Base-by-base conservation (phyloP, 1,140 invertebrate species). In the Sesamia nonagrioides region DNA sequence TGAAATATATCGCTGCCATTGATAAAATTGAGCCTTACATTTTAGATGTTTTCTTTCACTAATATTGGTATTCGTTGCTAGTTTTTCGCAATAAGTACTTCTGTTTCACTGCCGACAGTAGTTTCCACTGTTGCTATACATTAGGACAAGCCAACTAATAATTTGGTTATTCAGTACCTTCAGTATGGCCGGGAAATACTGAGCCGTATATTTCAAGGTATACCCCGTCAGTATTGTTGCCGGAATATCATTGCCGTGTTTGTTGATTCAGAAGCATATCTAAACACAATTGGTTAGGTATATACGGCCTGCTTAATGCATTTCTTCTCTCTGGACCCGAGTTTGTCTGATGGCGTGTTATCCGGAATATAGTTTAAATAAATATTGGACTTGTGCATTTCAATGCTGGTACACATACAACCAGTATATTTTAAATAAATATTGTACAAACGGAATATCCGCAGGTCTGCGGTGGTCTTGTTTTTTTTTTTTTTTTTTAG, bases 161-260 rank as follows among this genome's bases (percentile, higher is more conserved):
- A 66, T 66, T 66, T 66, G 61, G 61, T 66, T 66, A 66, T 66
- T 42, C 61, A 66, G 61, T 66, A 66, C n/a, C 35, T 63, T 17
- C 61, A 42, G 42, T 66, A 42, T 66, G 42, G 61, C 37, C 37
- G 61, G 37, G 61, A 66, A 66, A 42, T 66, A 21, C 35, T 17
- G 61, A n/a, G 8, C 17, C 37, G 61, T 17, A 21, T 5, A 42
- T 21, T 66, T 37, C 61, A n/a, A 42, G 37, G 17, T 66, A 42
- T 66, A 66, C 17, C 21, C n/a, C 61, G 56, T 35, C 15, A 37
- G 35, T 42, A 42, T 42, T 66, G 61, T 66, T 66, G 37, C 37
- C 8, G 37, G 17, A 66, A 42, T 66, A 66, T 66, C 37, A 9
- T 17, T 42, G 61, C 61, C 17, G 61, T 66, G 42, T 21, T 37